Percentiles rank a stretch among this genome's conserved stretches.
Evolutionary conservation across 2,113 vertebrate species (phyloP).

Genomic region (Rhadina sibilatrix): DNA sequence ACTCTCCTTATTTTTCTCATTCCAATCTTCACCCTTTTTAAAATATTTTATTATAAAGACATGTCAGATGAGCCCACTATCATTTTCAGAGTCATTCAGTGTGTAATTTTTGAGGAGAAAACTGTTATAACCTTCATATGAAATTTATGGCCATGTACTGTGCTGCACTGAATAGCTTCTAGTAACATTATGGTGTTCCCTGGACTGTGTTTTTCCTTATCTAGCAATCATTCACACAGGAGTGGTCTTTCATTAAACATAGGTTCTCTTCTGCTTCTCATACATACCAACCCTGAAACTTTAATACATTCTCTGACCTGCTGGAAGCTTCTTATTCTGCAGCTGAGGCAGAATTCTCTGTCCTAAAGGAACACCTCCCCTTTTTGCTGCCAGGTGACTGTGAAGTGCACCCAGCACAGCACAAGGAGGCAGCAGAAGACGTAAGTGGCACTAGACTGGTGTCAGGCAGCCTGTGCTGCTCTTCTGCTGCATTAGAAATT

Average conservation of each 20-base stretch:
- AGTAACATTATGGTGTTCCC: neutral
- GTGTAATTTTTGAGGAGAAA: slow-evolving; percentile 59
- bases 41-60: slow-evolving; percentile 1
- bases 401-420: neutral
- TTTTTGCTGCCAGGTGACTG: neutral
- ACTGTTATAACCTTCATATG: slow-evolving; percentile 1
- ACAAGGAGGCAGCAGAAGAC: neutral
- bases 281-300: neutral
- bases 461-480: neutral
- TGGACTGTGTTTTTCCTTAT: neutral
- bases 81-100: slow-evolving; percentile 52
- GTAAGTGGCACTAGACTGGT: neutral
- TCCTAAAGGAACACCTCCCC: neutral
- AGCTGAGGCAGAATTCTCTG: neutral
- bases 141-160: slow-evolving; percentile 14
- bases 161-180: neutral
- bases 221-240: neutral
- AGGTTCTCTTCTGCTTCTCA: neutral
- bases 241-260: neutral
- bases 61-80: neutral
- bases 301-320: neutral
- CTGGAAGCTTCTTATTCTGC: neutral
- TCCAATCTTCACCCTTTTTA: neutral
- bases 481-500: neutral
- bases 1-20: neutral